A percentile compares a stretch with the other conserved stretches of the same genome.
These are phyloP conservation scores for Argya squamiceps DNA, from an alignment of 2,797 vertebrate species.

Conservation along the genomic window DNA sequence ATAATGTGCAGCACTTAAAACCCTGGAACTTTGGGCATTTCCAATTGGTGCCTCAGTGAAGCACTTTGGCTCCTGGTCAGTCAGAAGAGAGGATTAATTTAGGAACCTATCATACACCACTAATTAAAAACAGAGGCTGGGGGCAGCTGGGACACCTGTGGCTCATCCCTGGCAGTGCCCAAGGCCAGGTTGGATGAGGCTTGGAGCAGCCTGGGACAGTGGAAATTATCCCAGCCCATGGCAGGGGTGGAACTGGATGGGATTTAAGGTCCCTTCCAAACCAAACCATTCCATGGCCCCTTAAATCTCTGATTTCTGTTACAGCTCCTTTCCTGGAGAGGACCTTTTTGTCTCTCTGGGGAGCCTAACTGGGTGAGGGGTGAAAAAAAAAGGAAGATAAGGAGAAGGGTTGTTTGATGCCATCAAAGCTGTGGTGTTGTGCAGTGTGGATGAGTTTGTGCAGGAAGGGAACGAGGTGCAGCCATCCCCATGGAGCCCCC, in stretches of 20 bases:
- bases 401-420: neutral
- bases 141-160: neutral
- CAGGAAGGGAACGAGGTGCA: neutral
- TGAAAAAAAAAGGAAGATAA: fast-evolving
- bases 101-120: neutral
- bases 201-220: neutral
- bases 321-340: neutral
- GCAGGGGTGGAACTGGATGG: fast-evolving
- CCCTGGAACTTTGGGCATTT: neutral
- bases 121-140: neutral
- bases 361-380: neutral
- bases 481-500: fast-evolving
- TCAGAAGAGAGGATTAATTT: slow-evolving; percentile 7
- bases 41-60: neutral
- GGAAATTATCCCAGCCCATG: neutral
- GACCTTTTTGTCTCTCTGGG: neutral
- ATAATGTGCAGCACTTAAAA: neutral
- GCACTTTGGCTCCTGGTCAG: neutral
- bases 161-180: neutral
- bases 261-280: fast-evolving
- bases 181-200: fast-evolving
- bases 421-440: neutral
- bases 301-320: neutral
- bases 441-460: fast-evolving
- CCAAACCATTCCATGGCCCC: neutral